A percentile compares a stretch with the other conserved stretches of the same genome.
Evolutionary conservation across 2,113 vertebrate genomes (phyloP).

Genomic region (Sinosuthora webbiana): DNA sequence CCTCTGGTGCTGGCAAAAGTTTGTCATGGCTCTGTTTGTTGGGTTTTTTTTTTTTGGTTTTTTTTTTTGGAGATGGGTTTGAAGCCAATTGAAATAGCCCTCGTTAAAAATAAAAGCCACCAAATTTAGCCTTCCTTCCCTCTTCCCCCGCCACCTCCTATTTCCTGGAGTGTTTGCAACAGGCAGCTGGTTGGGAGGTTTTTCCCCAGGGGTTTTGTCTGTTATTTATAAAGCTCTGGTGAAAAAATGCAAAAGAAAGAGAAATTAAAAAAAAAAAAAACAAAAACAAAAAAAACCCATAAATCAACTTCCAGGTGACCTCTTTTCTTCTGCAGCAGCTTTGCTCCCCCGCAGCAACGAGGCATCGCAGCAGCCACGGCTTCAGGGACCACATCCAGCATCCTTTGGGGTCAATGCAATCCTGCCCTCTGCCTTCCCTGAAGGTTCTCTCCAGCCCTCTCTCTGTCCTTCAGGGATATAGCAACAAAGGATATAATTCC

Average conservation of each 20-base stretch:
- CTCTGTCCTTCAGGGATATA: neutral
- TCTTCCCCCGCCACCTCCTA: neutral
- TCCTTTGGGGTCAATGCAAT: neutral
- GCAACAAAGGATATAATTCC: neutral
- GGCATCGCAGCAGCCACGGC: neutral
- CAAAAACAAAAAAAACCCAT: neutral
- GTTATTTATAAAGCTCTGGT: constrained; percentile 48
- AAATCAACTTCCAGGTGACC: constrained; percentile 57
- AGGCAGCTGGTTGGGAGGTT: constrained; percentile 10
- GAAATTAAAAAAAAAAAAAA: neutral
- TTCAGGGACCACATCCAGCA: neutral
- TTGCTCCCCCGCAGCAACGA: neutral
- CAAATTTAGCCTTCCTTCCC: constrained; percentile 62
- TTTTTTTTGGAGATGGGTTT: neutral
- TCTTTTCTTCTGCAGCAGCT: constrained; percentile 2
- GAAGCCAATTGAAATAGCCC: constrained; percentile 17
- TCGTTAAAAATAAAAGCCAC: constrained; percentile 57
- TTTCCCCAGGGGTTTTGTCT: constrained; percentile 1
- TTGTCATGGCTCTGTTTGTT: neutral
- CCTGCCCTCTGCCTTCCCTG: constrained; percentile 10
- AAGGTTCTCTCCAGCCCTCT: neutral
- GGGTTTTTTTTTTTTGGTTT: neutral
- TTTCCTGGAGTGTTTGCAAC: constrained; percentile 53
- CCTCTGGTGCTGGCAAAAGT: neutral
- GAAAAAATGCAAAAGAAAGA: constrained; percentile 28